Evolutionary conservation across 2,888 invertebrate genomes (phyloP).

Genomic region (Conops quadrifasciatus): DNA sequence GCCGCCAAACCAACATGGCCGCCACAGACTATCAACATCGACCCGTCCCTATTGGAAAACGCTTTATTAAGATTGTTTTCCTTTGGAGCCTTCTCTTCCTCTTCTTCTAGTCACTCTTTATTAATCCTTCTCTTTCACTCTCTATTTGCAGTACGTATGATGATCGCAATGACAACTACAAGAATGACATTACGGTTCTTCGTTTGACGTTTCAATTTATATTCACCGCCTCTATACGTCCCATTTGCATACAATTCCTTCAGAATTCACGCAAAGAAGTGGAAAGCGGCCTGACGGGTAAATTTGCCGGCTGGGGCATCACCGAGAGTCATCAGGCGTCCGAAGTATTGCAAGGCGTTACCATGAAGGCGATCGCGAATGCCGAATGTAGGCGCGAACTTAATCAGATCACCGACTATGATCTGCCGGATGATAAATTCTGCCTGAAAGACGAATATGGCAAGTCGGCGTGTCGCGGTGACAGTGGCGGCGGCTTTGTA

Average conservation of each 20-base stretch:
- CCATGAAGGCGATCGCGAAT: conserved; percentile 29
- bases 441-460: conserved; percentile 19
- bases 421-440: conserved; percentile 34
- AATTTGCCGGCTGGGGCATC: conserved; percentile 38
- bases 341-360: conserved; percentile 29
- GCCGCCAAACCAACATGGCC: too few relatives aligned
- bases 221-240: conserved; percentile 55
- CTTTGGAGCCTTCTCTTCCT: not conserved
- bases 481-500: conserved; percentile 35
- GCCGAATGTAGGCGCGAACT: conserved; percentile 18
- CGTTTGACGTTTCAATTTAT: conserved; percentile 51
- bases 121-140: not conserved
- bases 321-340: not conserved
- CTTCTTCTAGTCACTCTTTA: not conserved
- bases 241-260: conserved; percentile 53
- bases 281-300: conserved; percentile 10
- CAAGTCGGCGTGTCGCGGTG: conserved; percentile 32
- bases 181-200: conserved; percentile 59
- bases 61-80: too few relatives aligned
- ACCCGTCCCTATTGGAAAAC: too few relatives aligned
- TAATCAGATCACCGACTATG: conserved; percentile 10
- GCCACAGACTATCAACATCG: too few relatives aligned
- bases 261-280: not conserved
- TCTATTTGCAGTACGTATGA: conserved; percentile 34
- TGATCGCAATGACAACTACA: conserved; percentile 49